Evolutionary conservation across 1,140 invertebrate species (phyloP).

Genomic region (Drosophila elegans): DNA sequence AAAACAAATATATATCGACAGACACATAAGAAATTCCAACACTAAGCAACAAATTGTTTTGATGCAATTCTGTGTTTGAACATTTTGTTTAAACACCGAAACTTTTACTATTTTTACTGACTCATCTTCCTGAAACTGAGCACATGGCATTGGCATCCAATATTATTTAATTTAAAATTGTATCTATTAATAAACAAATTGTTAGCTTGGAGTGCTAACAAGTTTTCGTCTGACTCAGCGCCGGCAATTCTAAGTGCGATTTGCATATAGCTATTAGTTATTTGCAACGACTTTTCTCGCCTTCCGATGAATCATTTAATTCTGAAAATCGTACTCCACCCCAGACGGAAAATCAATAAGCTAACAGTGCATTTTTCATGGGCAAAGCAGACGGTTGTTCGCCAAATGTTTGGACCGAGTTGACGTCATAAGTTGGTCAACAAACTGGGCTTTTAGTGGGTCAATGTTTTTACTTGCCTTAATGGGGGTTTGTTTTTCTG

Average conservation of each 20-base stretch:
- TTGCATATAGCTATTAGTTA: constrained; percentile 44
- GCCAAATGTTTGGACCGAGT: constrained; percentile 7
- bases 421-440: constrained; percentile 69
- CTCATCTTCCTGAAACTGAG: constrained; percentile 37
- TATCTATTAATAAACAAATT: constrained; percentile 41
- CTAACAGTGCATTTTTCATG: constrained; percentile 62
- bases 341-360: constrained; percentile 66
- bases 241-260: constrained; percentile 15
- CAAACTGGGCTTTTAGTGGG: constrained; percentile 60
- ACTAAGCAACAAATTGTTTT: constrained; percentile 3
- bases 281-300: constrained; percentile 7
- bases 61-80: constrained; percentile 5
- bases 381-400: constrained; percentile 6
- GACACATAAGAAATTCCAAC: constrained; percentile 4
- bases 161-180: constrained; percentile 20
- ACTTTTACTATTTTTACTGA: constrained; percentile 13
- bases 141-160: constrained; percentile 31
- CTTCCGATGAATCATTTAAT: constrained; percentile 45
- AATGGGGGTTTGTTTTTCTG: constrained; percentile 22
- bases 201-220: constrained; percentile 16
- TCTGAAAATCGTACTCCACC: constrained; percentile 12
- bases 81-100: constrained; percentile 5
- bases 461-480: constrained; percentile 67
- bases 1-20: constrained; percentile 17
- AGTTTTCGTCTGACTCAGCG: constrained; percentile 28